A percentile compares a stretch with the other conserved stretches of the same genome.
Conservation (phyloP, 1,140 invertebrate species). For the Euglossa dilemma region DNA sequence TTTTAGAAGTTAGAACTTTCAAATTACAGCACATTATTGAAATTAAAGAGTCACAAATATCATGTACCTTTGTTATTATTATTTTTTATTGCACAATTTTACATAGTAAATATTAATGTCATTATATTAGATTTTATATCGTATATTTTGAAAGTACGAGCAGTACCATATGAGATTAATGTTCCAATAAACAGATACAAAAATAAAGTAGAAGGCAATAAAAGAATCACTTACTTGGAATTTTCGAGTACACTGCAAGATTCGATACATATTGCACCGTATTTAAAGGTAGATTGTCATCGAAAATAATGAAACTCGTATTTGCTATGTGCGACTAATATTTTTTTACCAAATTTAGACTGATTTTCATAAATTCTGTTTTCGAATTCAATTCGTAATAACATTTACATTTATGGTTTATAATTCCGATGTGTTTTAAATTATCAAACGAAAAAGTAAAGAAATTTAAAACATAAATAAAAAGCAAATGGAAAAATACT, state of each 20-base stretch:
- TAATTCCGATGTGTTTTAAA: constrained; percentile 87
- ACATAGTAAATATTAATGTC: not conserved
- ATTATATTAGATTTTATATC: constrained; percentile 7
- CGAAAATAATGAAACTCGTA: constrained; percentile 89
- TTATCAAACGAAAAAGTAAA: not conserved
- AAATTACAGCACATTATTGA: not conserved
- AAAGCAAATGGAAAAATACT: not conserved
- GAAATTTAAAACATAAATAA: not conserved
- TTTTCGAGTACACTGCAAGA: constrained; percentile 84
- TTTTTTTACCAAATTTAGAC: constrained; percentile 84
- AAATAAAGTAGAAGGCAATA: not conserved
- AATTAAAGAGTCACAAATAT: not conserved
- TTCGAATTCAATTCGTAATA: constrained; percentile 92
- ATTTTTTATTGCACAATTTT: constrained; percentile 24
- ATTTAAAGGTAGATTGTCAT: constrained; percentile 89
- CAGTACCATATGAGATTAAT: not conserved
- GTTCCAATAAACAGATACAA: not conserved
- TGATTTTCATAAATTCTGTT: constrained; percentile 87
- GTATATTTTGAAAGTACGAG: not conserved
- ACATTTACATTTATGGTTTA: constrained; percentile 89
- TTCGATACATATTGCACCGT: constrained; percentile 86
- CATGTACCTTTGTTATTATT: constrained; percentile 11
- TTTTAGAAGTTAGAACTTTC: not conserved
- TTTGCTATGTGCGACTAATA: constrained; percentile 74
- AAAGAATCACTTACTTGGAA: constrained; percentile 85